Evolutionary conservation across 2,888 invertebrate species (phyloP).

Genomic region (Caenorhabditis virilis): DNA sequence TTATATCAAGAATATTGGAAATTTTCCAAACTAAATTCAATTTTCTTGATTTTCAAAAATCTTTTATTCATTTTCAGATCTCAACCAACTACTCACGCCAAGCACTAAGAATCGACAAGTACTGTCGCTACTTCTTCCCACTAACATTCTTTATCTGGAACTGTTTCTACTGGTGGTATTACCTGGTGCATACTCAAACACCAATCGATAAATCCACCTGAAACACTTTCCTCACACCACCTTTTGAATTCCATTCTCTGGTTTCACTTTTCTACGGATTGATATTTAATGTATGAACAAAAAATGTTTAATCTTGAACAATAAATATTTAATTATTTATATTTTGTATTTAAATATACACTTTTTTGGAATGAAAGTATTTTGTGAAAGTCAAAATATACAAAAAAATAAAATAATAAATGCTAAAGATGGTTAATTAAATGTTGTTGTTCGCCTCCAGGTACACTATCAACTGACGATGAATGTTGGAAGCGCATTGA

Average conservation of each 20-base stretch:
- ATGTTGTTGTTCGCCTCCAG: constrained; percentile 13
- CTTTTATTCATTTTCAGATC: constrained; percentile 36
- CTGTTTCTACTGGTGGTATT: constrained; percentile 57
- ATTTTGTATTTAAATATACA: background rate
- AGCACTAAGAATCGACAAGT: constrained; percentile 58
- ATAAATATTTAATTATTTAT: background rate
- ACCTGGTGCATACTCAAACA: constrained; percentile 39
- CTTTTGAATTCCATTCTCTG: background rate
- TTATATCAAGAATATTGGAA: background rate
- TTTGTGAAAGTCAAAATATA: background rate
- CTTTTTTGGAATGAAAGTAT: background rate
- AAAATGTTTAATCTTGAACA: background rate
- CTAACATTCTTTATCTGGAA: constrained; percentile 53
- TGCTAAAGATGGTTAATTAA: constrained; percentile 12
- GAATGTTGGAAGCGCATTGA: constrained; percentile 36
- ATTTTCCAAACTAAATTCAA: background rate
- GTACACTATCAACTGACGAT: constrained; percentile 27
- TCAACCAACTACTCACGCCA: constrained; percentile 49
- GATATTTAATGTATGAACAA: too few species aligned
- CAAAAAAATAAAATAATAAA: constrained; percentile 5
- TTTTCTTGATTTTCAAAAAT: too few species aligned
- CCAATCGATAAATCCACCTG: constrained; percentile 5
- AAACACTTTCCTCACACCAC: background rate
- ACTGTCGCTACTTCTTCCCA: constrained; percentile 56
- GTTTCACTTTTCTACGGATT: background rate